These are phyloP conservation scores for Dromas ardeola DNA, from an alignment of 2,113 vertebrate genomes.

Conservation along the genomic window DNA sequence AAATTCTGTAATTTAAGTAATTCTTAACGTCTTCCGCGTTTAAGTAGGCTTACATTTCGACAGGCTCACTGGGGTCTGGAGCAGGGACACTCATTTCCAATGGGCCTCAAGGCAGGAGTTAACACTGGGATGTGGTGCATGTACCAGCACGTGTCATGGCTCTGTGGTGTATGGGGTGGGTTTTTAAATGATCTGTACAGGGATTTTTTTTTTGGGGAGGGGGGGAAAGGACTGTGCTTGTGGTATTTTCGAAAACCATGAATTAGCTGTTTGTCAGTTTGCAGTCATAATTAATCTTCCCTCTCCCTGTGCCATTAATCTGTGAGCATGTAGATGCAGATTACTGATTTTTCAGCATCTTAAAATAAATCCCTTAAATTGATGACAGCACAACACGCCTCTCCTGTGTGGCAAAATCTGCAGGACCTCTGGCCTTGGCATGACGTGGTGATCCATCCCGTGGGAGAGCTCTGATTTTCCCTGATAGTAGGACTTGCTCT, in stretches of 20 bases:
- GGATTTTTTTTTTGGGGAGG: not conserved
- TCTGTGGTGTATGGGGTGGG: not conserved
- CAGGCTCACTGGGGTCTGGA: constrained; percentile 28
- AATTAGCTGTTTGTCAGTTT: not conserved
- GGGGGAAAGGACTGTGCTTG: not conserved
- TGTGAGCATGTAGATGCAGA: not conserved
- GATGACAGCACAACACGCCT: not conserved
- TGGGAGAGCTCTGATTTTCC: not conserved
- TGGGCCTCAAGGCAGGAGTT: constrained; percentile 59
- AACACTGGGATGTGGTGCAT: not conserved
- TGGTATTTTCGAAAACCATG: not conserved
- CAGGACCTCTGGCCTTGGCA: not conserved
- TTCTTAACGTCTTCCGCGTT: not conserved
- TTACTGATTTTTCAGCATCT: not conserved
- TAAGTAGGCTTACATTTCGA: constrained; percentile 48
- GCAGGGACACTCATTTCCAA: constrained; percentile 70
- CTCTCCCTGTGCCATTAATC: not conserved
- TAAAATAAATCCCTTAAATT: not conserved
- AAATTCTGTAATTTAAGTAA: not conserved
- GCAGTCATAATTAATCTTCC: not conserved
- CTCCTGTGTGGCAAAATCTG: not conserved
- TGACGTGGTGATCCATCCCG: rapidly evolving
- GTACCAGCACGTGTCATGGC: rapidly evolving
- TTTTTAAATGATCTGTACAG: not conserved
- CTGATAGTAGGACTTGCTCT: not conserved